Evolutionary conservation across 2,797 vertebrate species (phyloP), one percentile per base, ranked within the genome.

Genomic region (Gallirallus australis): DNA sequence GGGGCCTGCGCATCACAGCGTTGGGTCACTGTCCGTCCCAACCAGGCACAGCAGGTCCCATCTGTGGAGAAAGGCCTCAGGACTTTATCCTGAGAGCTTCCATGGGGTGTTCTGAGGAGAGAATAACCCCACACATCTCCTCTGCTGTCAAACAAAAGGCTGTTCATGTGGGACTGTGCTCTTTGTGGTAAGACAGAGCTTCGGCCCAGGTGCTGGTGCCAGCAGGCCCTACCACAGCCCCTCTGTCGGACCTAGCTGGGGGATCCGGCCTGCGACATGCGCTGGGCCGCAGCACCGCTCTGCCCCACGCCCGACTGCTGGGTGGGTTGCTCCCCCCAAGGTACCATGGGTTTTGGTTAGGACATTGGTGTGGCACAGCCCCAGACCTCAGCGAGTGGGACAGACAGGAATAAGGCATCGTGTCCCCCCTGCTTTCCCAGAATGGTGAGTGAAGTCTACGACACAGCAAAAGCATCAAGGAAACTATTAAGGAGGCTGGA

Each of bases 211-310:
- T 0, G 0, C 47, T 0, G 3, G 20, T 24, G 60, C 33, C n/a
- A 7, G 1, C 0, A 2, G 72, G 57, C 35, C 27, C 40, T n/a
- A 65, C 30, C 1, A 2, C 27, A 33, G 54, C 20, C 50, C 28
- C 69, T 57, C 12, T 4, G 0, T 1, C 0, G 0, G 56, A 42
- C 25, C 4, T 17, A 13, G 15, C 20, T 1, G 1, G 10, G 12
- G 54, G 16, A 4, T 3, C 73, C n/a, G 0, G 15, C 30, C 50
- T 1, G 1, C 45, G 12, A 11, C 60, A 2, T 0, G 1, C 11
- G 18, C 17, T 5, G 17, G 12, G 52, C 57, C 37, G 16, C 47
- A 25, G 60, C 59, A 24, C 39, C 0, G 0, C 23, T 18, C 59
- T 6, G 1, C 8, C 28, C 24, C 6, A 0, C 2, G 0, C 0